Evolutionary conservation across 92 coral and sea anemone species (phyloP).

Genomic region (Chrysogorgia sp.): DNA sequence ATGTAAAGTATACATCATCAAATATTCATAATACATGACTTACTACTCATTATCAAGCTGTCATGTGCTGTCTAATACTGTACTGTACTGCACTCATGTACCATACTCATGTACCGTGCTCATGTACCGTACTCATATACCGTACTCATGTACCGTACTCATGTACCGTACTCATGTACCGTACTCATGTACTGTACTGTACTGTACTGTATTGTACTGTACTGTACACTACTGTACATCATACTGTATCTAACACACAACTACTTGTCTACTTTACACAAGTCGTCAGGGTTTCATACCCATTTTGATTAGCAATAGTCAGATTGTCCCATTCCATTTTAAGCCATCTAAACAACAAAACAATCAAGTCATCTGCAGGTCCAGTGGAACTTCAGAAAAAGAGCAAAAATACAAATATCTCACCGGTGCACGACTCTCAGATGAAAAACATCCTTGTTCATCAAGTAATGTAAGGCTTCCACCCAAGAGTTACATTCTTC

Average conservation of each 20-base stretch:
- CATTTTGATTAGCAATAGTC: conserved; percentile 29
- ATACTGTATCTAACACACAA: not conserved
- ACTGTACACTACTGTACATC: too few species aligned
- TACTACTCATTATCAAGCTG: too few species aligned
- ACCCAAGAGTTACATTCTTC: conserved; percentile 95
- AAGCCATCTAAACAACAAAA: conserved; percentile 71
- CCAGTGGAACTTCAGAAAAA: not conserved
- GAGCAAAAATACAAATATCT: not conserved
- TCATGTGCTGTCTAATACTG: too few species aligned
- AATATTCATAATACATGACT: too few species aligned
- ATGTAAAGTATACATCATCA: too few species aligned
- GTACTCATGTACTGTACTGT: too few species aligned
- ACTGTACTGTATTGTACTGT: too few species aligned
- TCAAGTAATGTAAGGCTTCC: conserved; percentile 76
- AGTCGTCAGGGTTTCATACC: not conserved
- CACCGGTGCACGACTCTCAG: conserved; percentile 86
- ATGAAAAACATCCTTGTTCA: conserved; percentile 82
- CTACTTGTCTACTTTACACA: not conserved
- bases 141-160: too few species aligned
- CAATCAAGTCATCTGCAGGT: not conserved
- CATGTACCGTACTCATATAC: not conserved
- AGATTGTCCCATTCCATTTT: conserved; percentile 86
- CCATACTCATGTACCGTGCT: too few species aligned
- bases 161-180: too few species aligned
- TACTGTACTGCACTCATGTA: not conserved